Conservation (phyloP, 2,888 invertebrate species). For the Allacma fusca region DNA sequence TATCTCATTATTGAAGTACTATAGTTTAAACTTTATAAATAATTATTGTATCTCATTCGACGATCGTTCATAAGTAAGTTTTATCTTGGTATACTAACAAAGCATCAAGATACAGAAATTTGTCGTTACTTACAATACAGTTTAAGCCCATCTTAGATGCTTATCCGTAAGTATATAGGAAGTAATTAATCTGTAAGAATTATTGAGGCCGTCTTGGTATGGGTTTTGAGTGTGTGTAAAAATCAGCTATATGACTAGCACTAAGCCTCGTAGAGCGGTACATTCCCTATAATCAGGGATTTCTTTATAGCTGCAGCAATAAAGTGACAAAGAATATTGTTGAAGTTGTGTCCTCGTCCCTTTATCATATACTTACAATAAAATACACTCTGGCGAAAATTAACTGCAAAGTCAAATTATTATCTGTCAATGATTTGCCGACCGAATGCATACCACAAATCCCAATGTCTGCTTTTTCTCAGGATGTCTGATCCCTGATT, state of each 20-base stretch:
- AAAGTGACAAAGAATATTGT: conserved; percentile 30
- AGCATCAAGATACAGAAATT: neutral
- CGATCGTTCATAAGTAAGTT: neutral
- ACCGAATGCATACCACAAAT: too few species aligned
- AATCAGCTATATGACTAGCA: conserved; percentile 24
- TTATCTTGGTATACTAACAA: neutral
- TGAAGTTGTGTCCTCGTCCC: conserved; percentile 8
- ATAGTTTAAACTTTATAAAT: conserved; percentile 3
- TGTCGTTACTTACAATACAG: conserved; percentile 1
- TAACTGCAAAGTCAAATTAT: neutral
- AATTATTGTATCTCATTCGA: neutral
- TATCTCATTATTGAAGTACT: neutral
- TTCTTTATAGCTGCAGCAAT: conserved; percentile 41
- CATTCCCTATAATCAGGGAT: conserved; percentile 43
- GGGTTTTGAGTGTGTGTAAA: conserved; percentile 28
- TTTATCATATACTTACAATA: neutral
- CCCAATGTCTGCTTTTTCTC: too few species aligned
- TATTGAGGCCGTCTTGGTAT: conserved; percentile 14
- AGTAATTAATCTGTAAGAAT: neutral
- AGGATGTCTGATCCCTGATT: too few species aligned
- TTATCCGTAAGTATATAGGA: neutral
- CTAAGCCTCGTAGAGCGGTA: conserved; percentile 35
- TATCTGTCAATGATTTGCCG: neutral
- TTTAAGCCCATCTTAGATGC: conserved; percentile 8
- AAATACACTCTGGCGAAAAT: neutral